A percentile compares a stretch with the other conserved stretches of the same genome.
Evolutionary conservation across 2,797 vertebrate species (phyloP).

Genomic region (Pygocentrus nattereri): DNA sequence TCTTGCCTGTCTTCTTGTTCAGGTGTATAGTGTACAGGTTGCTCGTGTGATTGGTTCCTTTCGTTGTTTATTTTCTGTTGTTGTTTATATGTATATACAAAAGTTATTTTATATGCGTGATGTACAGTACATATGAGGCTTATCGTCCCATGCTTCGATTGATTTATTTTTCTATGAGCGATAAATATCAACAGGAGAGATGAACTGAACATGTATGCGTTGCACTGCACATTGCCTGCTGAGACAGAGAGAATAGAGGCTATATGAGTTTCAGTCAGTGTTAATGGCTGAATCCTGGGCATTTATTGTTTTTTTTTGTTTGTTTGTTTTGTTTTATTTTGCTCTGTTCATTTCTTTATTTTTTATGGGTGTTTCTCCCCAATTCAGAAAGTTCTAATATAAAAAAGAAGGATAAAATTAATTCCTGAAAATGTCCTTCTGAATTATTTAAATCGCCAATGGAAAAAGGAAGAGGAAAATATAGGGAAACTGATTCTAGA

Average conservation of each 20-base stretch:
- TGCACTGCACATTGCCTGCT: constrained; percentile 84
- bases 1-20: constrained; percentile 83
- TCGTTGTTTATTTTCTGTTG: constrained; percentile 64
- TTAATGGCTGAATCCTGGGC: constrained; percentile 54
- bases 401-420: background rate
- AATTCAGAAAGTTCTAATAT: constrained; percentile 1
- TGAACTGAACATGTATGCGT: constrained; percentile 75
- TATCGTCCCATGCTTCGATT: constrained; percentile 84
- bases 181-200: constrained; percentile 75
- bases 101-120: constrained; percentile 85
- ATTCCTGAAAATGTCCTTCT: background rate
- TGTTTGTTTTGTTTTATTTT: constrained; percentile 28
- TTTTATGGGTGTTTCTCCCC: background rate
- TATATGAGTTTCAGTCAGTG: constrained; percentile 43
- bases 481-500: background rate
- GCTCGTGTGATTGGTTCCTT: constrained; percentile 63
- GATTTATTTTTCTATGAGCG: constrained; percentile 87
- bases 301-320: constrained; percentile 45
- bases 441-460: constrained; percentile 26
- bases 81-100: constrained; percentile 83
- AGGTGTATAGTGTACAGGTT: constrained; percentile 85
- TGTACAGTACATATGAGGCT: constrained; percentile 80
- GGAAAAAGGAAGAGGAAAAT: background rate
- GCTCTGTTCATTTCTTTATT: constrained; percentile 10
- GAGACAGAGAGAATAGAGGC: constrained; percentile 71